Percentiles rank a stretch among this genome's conserved stretches.
Evolutionary conservation across 2,797 vertebrate genomes (phyloP).

Genomic region (Sebastes hubbsi): DNA sequence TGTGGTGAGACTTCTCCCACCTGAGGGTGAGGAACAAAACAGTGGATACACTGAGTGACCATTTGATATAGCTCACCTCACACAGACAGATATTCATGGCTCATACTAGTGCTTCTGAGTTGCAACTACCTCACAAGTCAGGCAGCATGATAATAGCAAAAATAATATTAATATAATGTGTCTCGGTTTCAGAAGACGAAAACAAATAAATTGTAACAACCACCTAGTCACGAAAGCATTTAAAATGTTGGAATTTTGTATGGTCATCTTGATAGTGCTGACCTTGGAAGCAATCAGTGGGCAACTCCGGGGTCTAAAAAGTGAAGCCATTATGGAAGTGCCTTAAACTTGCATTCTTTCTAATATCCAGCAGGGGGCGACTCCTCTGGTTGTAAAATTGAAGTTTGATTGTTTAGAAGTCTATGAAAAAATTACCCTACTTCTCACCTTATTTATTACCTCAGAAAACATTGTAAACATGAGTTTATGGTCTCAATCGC

Average conservation of each 20-base stretch:
- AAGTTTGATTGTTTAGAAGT: no score
- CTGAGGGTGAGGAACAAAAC: background rate
- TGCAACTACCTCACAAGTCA: background rate
- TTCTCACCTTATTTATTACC: no score
- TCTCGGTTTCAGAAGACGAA: background rate
- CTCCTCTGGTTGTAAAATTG: no score
- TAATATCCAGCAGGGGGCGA: no score
- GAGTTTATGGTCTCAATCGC: no score
- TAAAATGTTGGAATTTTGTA: background rate
- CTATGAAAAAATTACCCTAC: no score
- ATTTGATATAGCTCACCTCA: background rate
- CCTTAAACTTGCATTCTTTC: no score
- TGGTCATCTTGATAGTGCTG: background rate
- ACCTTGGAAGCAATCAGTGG: background rate
- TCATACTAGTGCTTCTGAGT: background rate
- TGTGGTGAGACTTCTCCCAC: background rate
- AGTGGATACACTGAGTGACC: background rate
- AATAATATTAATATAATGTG: background rate
- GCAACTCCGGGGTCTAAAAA: no score
- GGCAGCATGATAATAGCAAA: background rate
- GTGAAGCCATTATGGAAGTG: no score
- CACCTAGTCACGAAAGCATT: background rate
- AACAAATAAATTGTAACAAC: background rate
- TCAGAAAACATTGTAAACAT: no score
- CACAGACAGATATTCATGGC: background rate